phyloP scores from a whole-genome alignment of 1,140 invertebrate genomes.

The Oedothorax gibbosus region DNA sequence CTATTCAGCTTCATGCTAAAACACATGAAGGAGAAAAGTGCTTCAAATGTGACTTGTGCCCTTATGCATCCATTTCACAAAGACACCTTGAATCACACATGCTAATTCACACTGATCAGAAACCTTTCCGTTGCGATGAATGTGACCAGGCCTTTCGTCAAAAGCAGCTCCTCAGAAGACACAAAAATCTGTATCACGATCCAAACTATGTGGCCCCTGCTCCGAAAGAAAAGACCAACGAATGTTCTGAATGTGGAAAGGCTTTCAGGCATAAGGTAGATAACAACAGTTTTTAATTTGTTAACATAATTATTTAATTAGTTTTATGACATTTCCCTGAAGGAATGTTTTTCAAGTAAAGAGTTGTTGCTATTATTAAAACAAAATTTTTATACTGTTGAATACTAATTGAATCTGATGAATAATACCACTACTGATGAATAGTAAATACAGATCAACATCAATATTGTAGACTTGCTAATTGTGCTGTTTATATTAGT shows the following conservation, averaged over 20 bases:
- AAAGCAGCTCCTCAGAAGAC: constrained; percentile 90
- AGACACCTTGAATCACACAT: constrained; percentile 95
- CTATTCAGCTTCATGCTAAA: constrained; percentile 78
- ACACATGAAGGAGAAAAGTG: constrained; percentile 98
- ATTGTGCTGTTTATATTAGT: too few species aligned
- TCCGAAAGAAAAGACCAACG: constrained; percentile 90
- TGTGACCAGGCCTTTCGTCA: constrained; percentile 79
- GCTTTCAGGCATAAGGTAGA: constrained; percentile 87
- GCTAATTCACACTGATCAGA: constrained; percentile 94
- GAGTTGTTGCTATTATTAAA: too few species aligned
- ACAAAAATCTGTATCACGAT: constrained; percentile 95
- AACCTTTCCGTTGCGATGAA: constrained; percentile 79
- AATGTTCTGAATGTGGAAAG: constrained; percentile 88
- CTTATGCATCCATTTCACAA: constrained; percentile 92
- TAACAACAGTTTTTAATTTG: not conserved
- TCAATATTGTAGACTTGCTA: too few species aligned
- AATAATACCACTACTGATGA: too few species aligned
- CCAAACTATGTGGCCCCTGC: constrained; percentile 88
- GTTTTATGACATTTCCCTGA: too few species aligned
- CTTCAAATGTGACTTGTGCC: constrained; percentile 94
- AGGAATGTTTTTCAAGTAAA: too few species aligned
- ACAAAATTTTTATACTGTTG: too few species aligned
- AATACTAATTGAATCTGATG: too few species aligned
- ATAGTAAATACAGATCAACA: too few species aligned
- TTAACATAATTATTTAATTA: not conserved